These are phyloP conservation scores for Eremobia ochroleuca DNA, from an alignment of 2,888 invertebrate genomes.

Conservation along the genomic window DNA sequence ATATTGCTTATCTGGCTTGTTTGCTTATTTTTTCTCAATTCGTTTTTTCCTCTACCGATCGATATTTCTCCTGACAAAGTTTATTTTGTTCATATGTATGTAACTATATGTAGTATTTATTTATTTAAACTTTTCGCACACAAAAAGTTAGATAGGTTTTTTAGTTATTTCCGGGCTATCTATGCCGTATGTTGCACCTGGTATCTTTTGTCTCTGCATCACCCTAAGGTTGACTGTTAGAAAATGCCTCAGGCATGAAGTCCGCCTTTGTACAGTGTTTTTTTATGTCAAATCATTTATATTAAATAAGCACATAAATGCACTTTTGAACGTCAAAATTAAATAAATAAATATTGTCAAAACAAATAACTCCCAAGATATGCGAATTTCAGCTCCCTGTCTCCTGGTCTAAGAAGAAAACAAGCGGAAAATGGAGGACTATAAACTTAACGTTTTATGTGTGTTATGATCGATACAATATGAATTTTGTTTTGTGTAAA, in stretches of 20 bases:
- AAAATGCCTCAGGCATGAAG: not conserved
- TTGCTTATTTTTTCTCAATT: not conserved
- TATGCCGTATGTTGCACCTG: too few species aligned
- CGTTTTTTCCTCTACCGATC: not conserved
- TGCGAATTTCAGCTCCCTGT: conserved; percentile 7
- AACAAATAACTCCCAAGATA: conserved; percentile 1
- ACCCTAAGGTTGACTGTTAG: not conserved
- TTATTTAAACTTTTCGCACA: too few species aligned
- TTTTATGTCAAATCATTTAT: too few species aligned
- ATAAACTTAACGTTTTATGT: conserved; percentile 74
- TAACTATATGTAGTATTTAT: too few species aligned
- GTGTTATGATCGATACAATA: conserved; percentile 70
- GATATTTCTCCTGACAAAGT: not conserved
- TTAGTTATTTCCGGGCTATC: not conserved
- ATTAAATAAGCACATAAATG: too few species aligned
- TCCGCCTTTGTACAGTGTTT: not conserved
- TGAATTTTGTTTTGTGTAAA: conserved; percentile 64
- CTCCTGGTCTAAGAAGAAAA: conserved; percentile 68
- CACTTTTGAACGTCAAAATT: too few species aligned
- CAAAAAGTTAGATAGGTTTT: too few species aligned
- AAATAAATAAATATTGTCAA: not conserved
- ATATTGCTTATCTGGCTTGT: not conserved
- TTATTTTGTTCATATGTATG: not conserved
- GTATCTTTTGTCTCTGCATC: not conserved
- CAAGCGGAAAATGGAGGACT: conserved; percentile 70